Base-by-base conservation (phyloP, 1,140 invertebrate species). In the Drosophila biarmipes region DNA sequence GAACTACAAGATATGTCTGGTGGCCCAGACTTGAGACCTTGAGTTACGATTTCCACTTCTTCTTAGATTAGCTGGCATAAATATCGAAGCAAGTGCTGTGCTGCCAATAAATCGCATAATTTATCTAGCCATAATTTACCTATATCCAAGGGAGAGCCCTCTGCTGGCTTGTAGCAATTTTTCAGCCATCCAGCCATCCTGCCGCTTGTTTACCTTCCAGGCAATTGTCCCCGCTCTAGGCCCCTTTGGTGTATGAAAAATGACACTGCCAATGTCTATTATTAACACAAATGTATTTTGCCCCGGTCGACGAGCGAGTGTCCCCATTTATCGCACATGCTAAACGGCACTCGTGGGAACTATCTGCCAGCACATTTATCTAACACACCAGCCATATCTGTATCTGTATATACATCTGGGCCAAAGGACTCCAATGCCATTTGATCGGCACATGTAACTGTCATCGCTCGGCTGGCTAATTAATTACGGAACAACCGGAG, bases 311-410 rank as follows among this genome's bases (percentile, higher is more conserved):
- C 31, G 15, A 40, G 48, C 66, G 78, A 59, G 68, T 87, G 74
- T 75, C 58, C 52, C 74, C 82, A 87, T 87, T 86, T 82, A 86
- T 87, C 78, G 82, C 82, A 76, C 82, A 87, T 86, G 82, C 73
- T 78, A 67, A 82, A 86, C 59, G 82, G 66, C 78, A 66, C 82
- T 86, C 82, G 24, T 24, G 82, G 82, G 82, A 87, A 76, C 82
- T 86, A 87, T 86, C 76, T 53, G 34, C 15, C 15, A 56, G 55
- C 49, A 53, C 67, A 71, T 71, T 71, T 71, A 71, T 71, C 67
- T 69, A 69, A 69, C 63, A 69, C 34, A 69, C 63, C 58, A 66
- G 59, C 56, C 43, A 15, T 46, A 35, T 38, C 58, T 14, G 11
- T 29, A 54, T 17, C 24, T 21, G 48, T 31, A 59, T 29, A 24